Base-by-base conservation (phyloP, 2,113 vertebrate species). In the Rhagologus leucostigma region DNA sequence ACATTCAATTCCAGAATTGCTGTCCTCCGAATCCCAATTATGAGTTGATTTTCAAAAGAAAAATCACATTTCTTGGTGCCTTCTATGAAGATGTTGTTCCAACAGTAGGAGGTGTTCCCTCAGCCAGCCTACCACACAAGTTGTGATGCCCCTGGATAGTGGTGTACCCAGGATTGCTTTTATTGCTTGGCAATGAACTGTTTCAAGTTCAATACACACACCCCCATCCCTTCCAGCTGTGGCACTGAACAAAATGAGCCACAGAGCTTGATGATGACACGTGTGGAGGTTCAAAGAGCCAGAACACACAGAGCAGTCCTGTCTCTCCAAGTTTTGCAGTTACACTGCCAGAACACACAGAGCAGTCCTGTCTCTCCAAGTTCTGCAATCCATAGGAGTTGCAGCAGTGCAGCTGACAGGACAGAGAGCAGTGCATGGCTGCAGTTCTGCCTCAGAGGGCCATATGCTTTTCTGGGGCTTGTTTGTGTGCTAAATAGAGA, bases 401-500 rank as follows among this genome's bases (percentile, higher is more conserved):
- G 49, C 85, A 90, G 84, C 69, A 80, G 56, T 44, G 60, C 86
- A 86, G 71, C 5, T 42, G 69, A 79, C 74, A 65, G 59, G 59
- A 87, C 78, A 56, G 33, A 60, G 39, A 39, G 39, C 74, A 82
- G 83, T 26, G 39, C 5, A 3, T 6, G 62, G 20, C 78, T 49
- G 12, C 63, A 78, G 75, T 29, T 9, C 19, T 24, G 64, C 44
- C 53, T 98, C 80, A 98, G 37, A 97, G 97, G 13, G 98, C 67
- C 99, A 99, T 99, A 76, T 99, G 99, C 89, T 99, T 99, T 96
- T 99, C 99, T 60, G 99, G 99, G 17, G 99, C 98, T 97, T 99
- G 99, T 94, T 99, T 99, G 97, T 99, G 99, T 24, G 99, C 99
- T 53, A 99, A 97, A 89, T 99, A 99, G 57, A 99, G 99, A 93